Evolutionary conservation across 2,797 vertebrate species (phyloP), one percentile per base, ranked within the genome.

Genomic region (Cebuella pygmaea): DNA sequence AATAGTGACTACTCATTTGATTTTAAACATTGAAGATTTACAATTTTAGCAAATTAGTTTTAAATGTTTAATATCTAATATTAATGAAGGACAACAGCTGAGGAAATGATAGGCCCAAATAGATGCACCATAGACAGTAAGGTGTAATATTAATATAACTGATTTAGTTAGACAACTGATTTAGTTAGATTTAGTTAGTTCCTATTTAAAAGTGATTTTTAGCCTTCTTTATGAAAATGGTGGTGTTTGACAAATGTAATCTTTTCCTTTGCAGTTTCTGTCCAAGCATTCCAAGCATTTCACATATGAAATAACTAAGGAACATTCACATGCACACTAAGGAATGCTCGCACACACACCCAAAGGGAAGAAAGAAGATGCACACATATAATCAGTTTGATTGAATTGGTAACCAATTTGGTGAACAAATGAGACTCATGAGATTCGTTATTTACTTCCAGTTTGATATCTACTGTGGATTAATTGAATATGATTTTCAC

Each of bases 401-500:
- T 86, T 82, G n/a, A 89, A 55, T 10, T 83, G 33, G 19, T 85
- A 27, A 88, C 13, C 24, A 83, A 90, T 76, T 79, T 86, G 50
- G 36, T 75, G 19, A 75, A 33, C 30, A 89, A 74, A 78, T 13
- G 41, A 70, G 46, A 79, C 33, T 95, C 59, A 52, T 33, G 86
- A 50, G 36, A 52, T 15, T 95, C 30, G 67, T 39, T 88, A 70
- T 75, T 94, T 94, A 72, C 81, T 95, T 84, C 97, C 33, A 83
- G 20, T 80, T 72, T 39, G 22, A 75, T 88, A 44, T 1, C 3
- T 86, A 26, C 4, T 67, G 14, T 78, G 44, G 48, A 57, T 70
- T 93, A 91, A 94, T 41, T 95, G 48, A 91, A 92, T 75, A 39
- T 79, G 13, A 61, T 86, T 95, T 48, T 61, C 19, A 46, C 36